A percentile compares a stretch with the other conserved stretches of the same genome.
phyloP scores from a whole-genome alignment of 2,113 vertebrate species.

The Rhynchomys soricoides region DNA sequence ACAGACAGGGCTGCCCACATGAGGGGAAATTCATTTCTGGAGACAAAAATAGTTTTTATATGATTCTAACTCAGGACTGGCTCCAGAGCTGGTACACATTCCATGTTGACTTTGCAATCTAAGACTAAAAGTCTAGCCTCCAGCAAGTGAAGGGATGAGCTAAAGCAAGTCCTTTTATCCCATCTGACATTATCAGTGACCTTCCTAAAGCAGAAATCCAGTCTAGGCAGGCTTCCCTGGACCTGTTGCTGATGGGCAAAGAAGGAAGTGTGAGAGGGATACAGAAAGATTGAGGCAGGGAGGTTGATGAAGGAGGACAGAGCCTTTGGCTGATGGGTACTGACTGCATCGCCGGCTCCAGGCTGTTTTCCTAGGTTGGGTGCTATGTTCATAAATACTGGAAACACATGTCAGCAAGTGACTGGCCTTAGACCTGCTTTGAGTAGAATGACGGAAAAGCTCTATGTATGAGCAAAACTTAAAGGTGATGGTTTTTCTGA shows the following conservation, averaged over 20 bases:
- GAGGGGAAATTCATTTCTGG: constrained; percentile 48
- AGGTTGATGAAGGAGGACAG: background rate
- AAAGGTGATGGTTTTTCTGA: background rate
- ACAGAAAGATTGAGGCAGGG: background rate
- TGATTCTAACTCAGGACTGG: background rate
- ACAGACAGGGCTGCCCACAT: background rate
- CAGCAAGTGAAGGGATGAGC: background rate
- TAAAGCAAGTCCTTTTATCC: background rate
- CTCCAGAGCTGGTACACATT: background rate
- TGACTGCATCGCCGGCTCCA: background rate
- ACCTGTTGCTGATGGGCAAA: background rate
- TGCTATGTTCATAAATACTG: background rate
- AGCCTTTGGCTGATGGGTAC: background rate
- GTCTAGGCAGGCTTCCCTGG: background rate
- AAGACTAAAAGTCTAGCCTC: background rate
- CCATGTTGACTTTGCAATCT: background rate
- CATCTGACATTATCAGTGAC: background rate
- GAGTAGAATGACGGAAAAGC: background rate
- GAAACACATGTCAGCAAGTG: background rate
- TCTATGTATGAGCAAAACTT: background rate
- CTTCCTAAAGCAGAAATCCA: background rate
- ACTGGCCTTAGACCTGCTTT: background rate
- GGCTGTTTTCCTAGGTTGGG: background rate
- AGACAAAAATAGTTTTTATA: constrained; percentile 71
- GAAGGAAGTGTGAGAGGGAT: background rate